Percentiles rank a stretch among this genome's conserved stretches.
Evolutionary conservation across 1,140 invertebrate species (phyloP).

Genomic region (Onthophagus taurus): DNA sequence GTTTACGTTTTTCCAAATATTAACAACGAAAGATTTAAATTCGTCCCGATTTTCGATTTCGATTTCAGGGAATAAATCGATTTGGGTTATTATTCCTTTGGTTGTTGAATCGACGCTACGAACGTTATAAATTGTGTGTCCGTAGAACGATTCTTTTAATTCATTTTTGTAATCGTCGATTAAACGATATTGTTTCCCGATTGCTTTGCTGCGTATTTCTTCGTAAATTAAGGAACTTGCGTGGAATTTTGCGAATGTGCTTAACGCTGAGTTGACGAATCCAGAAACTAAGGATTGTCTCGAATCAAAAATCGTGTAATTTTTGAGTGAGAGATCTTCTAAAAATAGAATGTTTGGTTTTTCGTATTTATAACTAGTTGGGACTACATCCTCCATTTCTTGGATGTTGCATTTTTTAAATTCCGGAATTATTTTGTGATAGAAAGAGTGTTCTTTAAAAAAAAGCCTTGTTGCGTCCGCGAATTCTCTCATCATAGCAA

Average conservation of each 20-base stretch:
- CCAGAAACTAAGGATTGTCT: slow-evolving; percentile 4
- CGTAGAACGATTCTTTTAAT: slow-evolving; percentile 12
- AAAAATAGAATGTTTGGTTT: slow-evolving; percentile 9
- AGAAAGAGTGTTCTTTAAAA: slow-evolving; percentile 2
- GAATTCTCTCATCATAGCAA: slow-evolving; percentile 9
- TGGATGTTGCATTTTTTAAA: neutral
- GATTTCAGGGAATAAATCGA: slow-evolving; percentile 5
- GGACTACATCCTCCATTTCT: slow-evolving; percentile 5
- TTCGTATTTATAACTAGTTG: slow-evolving; percentile 1
- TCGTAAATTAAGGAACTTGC: slow-evolving; percentile 21
- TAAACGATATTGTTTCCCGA: neutral
- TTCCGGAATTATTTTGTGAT: neutral
- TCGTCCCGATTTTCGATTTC: neutral
- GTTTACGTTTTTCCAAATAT: neutral
- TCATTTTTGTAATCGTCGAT: slow-evolving; percentile 4
- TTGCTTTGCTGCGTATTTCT: slow-evolving; percentile 13
- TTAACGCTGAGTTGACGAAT: slow-evolving; percentile 6
- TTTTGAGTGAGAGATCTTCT: slow-evolving; percentile 11
- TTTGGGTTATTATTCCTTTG: slow-evolving; percentile 5
- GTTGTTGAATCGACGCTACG: neutral
- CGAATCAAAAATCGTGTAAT: neutral
- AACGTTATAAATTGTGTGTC: neutral
- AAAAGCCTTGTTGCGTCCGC: slow-evolving; percentile 1
- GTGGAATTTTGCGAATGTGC: slow-evolving; percentile 21
- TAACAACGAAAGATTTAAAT: slow-evolving; percentile 1